phyloP scores from a whole-genome alignment of 2,113 vertebrate species.

The Ictalurus furcatus region DNA sequence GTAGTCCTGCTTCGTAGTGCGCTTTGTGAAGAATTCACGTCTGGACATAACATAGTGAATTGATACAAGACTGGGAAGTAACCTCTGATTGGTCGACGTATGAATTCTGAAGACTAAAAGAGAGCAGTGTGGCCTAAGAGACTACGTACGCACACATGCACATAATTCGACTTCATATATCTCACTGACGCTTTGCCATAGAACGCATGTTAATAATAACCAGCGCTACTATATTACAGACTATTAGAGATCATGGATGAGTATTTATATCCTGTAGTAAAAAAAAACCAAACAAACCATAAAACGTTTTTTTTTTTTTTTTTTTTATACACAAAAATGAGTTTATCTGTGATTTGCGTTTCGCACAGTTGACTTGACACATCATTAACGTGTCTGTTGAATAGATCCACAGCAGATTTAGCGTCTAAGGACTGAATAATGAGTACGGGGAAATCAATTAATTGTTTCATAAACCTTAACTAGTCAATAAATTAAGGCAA shows the following conservation, averaged over 20 bases:
- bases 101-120: slow-evolving; percentile 4
- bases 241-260: background rate
- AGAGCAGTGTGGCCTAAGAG: slow-evolving; percentile 1
- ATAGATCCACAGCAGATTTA: slow-evolving; percentile 28
- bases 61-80: slow-evolving; percentile 37
- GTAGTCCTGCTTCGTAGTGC: slow-evolving; percentile 27
- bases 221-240: background rate
- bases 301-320: background rate
- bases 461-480: slow-evolving; percentile 73
- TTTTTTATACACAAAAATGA: background rate
- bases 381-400: slow-evolving; percentile 9
- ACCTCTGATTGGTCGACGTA: background rate
- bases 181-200: background rate
- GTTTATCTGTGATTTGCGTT: background rate
- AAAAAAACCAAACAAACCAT: background rate
- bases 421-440: slow-evolving; percentile 30
- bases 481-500: slow-evolving; percentile 76
- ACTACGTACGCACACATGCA: background rate
- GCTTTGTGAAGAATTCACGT: slow-evolving; percentile 25
- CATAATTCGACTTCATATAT: background rate
- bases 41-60: slow-evolving; percentile 28
- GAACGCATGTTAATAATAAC: background rate
- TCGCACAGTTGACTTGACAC: background rate
- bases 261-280: background rate
- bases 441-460: slow-evolving; percentile 64